Percentiles rank a stretch among this genome's conserved stretches.
Conservation (phyloP, 2,888 invertebrate species). For the Eristalis arbustorum region DNA sequence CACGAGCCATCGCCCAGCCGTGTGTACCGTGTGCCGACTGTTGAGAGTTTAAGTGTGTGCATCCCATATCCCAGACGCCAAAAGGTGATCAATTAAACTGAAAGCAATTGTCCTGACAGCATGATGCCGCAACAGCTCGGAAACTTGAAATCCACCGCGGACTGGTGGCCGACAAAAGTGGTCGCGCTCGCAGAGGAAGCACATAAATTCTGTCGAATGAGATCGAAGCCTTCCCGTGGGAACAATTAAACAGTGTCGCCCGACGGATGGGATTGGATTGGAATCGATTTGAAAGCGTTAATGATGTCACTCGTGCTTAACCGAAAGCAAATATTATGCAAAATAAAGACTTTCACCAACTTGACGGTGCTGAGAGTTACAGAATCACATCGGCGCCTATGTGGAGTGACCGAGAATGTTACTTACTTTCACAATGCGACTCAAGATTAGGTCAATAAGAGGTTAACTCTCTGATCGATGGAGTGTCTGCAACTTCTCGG, state of each 20-base stretch:
- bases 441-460: neutral
- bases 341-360: neutral
- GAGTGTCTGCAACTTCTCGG: neutral
- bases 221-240: neutral
- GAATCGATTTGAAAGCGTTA: neutral
- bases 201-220: neutral
- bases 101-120: neutral
- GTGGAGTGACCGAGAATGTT: neutral
- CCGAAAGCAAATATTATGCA: conserved; percentile 23
- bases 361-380: neutral
- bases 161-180: neutral
- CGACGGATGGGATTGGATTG: neutral
- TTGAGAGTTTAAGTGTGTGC: neutral
- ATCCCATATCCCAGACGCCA: neutral
- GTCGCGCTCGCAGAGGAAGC: neutral
- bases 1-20: neutral
- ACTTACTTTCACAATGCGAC: neutral
- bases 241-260: neutral
- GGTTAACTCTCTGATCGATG: neutral
- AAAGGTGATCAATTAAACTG: neutral
- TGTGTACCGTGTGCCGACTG: neutral
- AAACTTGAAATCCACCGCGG: neutral
- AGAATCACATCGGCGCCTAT: neutral
- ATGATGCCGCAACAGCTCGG: neutral
- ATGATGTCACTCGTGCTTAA: neutral